A percentile compares a stretch with the other conserved stretches of the same genome.
phyloP scores from a whole-genome alignment of 37 sponge, comb jelly and placozoan genomes.

The Halichondria panicea region DNA sequence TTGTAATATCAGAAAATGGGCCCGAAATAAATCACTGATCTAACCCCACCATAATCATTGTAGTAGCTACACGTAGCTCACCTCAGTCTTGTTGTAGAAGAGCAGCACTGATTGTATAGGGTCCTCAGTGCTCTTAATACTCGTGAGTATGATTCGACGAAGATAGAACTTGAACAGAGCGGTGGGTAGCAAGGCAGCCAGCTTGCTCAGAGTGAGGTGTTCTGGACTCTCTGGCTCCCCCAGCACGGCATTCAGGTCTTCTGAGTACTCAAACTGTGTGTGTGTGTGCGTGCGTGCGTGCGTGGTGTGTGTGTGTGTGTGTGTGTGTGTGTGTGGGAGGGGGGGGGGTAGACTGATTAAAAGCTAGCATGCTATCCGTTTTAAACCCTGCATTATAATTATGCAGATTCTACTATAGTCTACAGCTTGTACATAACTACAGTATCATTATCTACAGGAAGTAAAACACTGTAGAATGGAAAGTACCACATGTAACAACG shows the following conservation, averaged over 20 bases:
- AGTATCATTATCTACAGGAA: neutral
- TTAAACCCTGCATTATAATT: too few relatives aligned
- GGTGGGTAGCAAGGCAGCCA: conserved; percentile 21
- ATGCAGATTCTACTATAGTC: too few relatives aligned
- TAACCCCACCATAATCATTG: neutral
- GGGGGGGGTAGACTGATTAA: too few relatives aligned
- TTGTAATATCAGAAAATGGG: too few relatives aligned
- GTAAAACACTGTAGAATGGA: neutral
- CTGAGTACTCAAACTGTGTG: conserved; percentile 33
- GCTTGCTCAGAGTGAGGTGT: neutral
- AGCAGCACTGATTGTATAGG: neutral
- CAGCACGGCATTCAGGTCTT: conserved; percentile 4
- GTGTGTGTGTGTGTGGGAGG: too few relatives aligned
- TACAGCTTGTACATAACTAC: too few relatives aligned
- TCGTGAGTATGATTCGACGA: conserved; percentile 20
- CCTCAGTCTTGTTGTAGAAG: conserved; percentile 22
- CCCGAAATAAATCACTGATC: too few relatives aligned
- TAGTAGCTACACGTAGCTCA: conserved; percentile 1
- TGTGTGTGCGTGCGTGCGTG: too few relatives aligned
- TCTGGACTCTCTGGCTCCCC: neutral
- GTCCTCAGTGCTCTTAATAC: neutral
- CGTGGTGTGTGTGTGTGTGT: too few relatives aligned
- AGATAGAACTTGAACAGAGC: conserved; percentile 48
- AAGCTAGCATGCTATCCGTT: too few relatives aligned
- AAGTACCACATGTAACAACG: neutral